Conservation (phyloP, 2,113 vertebrate genomes). For the Siniperca chuatsi region DNA sequence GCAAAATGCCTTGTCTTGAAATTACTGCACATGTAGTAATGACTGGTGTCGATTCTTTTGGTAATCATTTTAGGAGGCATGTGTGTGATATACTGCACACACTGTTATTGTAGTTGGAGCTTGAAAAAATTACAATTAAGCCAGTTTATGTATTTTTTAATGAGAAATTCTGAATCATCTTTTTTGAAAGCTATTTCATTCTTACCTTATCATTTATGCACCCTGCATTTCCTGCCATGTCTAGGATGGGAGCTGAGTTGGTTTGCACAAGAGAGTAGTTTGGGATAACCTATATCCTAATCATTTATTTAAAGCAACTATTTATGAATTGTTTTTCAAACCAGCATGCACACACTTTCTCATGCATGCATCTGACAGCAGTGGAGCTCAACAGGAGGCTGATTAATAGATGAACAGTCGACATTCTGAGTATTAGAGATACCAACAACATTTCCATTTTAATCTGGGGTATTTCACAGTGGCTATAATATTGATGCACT, state of each 20-base stretch:
- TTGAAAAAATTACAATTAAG: neutral
- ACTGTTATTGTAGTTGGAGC: neutral
- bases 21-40: neutral
- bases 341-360: neutral
- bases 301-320: neutral
- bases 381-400: constrained; percentile 17
- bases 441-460: neutral
- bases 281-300: neutral
- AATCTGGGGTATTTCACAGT: neutral
- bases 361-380: neutral
- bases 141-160: neutral
- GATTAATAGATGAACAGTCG: constrained; percentile 3
- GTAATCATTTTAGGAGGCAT: neutral
- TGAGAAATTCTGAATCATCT: neutral
- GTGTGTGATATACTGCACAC: neutral
- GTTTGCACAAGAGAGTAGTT: neutral
- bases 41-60: neutral
- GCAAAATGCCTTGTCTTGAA: neutral
- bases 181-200: neutral
- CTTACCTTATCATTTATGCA: neutral
- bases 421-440: neutral
- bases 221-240: neutral
- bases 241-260: neutral
- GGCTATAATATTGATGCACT: neutral
- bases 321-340: neutral